Conservation (phyloP, 2,113 vertebrate genomes). For the Copsychus sechellarum region DNA sequence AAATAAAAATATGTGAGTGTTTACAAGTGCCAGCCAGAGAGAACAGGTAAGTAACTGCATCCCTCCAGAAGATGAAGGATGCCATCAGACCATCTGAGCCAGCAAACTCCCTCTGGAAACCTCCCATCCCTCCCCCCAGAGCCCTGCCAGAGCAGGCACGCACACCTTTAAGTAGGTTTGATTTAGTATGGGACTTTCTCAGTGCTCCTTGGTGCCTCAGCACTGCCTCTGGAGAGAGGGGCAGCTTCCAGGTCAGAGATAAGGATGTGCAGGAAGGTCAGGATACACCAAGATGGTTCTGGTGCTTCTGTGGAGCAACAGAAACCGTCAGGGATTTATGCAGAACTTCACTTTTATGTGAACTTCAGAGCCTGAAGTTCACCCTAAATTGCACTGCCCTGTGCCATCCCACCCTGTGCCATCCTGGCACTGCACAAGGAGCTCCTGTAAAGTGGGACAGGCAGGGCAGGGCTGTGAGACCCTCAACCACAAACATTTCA, state of each 20-base stretch:
- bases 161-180: rapidly evolving
- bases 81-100: not conserved
- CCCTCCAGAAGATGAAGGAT: not conserved
- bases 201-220: not conserved
- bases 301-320: not conserved
- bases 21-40: not conserved
- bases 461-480: not conserved
- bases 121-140: not conserved
- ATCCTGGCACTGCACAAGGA: not conserved
- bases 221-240: rapidly evolving
- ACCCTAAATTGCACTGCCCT: not conserved
- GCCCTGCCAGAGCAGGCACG: not conserved
- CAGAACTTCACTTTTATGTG: too few relatives aligned
- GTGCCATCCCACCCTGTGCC: not conserved
- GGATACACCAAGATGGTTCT: not conserved
- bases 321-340: not conserved
- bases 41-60: not conserved
- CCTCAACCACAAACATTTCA: rapidly evolving
- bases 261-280: rapidly evolving
- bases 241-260: not conserved
- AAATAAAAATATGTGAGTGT: not conserved
- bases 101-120: not conserved
- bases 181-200: not conserved
- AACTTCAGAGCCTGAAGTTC: not conserved
- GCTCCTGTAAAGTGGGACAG: not conserved